These are phyloP conservation scores for Heliconius ethilla DNA, from an alignment of 2,888 invertebrate species.

Conservation along the genomic window DNA sequence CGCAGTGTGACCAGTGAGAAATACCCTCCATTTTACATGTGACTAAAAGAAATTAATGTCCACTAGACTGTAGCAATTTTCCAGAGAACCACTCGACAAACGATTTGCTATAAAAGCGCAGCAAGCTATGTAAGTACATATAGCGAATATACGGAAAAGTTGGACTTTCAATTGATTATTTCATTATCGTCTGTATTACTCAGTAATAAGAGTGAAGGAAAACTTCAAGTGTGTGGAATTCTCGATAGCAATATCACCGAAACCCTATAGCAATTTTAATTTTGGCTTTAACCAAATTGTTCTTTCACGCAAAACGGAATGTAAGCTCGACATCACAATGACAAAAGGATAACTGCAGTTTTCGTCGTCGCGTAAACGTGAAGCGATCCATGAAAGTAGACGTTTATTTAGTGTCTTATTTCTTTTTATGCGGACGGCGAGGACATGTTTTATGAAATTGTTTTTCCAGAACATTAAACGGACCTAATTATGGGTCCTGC, in stretches of 20 bases:
- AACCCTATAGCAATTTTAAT: conserved; percentile 66
- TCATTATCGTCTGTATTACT: conserved; percentile 56
- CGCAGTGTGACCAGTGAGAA: conserved; percentile 45
- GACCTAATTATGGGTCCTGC: conserved; percentile 74
- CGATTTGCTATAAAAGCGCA: conserved; percentile 58
- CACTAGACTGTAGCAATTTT: conserved; percentile 51
- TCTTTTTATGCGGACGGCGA: conserved; percentile 69
- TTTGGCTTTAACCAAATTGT: conserved; percentile 63
- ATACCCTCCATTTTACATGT: conserved; percentile 48
- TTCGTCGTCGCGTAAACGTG: conserved; percentile 66
- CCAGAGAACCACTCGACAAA: conserved; percentile 49
- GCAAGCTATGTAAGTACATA: conserved; percentile 50
- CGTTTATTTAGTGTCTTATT: conserved; percentile 77
- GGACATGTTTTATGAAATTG: conserved; percentile 80
- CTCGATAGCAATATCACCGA: conserved; percentile 57
- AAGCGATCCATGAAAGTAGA: conserved; percentile 68
- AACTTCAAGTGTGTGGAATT: conserved; percentile 49
- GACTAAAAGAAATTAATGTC: conserved; percentile 49
- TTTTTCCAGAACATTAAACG: conserved; percentile 79
- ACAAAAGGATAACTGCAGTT: conserved; percentile 57
- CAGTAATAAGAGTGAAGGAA: conserved; percentile 49
- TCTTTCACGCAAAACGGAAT: conserved; percentile 67
- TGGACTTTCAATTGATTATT: conserved; percentile 48
- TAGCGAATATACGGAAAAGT: conserved; percentile 51
- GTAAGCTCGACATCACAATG: conserved; percentile 48